Evolutionary conservation across 2,888 invertebrate species (phyloP), one percentile per base, ranked within the genome.

Genomic region (Nomada fabriciana): DNA sequence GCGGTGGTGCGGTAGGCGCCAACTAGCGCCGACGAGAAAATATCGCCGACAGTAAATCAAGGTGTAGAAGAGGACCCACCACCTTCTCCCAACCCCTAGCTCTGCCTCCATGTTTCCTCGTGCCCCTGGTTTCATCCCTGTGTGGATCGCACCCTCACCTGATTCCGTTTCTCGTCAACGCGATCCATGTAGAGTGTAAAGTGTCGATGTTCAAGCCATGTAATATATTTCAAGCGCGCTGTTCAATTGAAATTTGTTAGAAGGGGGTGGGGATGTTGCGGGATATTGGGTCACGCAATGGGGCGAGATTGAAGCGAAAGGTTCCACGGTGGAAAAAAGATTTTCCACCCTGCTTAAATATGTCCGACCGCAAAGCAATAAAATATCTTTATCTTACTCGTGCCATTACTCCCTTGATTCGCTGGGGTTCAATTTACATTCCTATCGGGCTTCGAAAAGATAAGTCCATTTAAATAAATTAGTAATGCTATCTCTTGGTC

Each of bases 391-490:
- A 94, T 94, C 94, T 93, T 90, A 89, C 89, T 91, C 91, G 90
- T 93, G 92, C 92, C 92, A 93, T 92, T 93, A 91, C 91, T 91
- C 91, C 91, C 91, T 93, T 92, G 92, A 93, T 93, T 93, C 91
- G 90, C 87, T 82, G 90, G 86, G 82, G 76, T 76, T 90, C 92
- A 93, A 94, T 94, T 94, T 93, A 93, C 94, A 94, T 94, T 92
- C 89, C 93, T 94, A 94, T 94, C 94, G 92, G 93, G 89, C 88
- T 92, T 93, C 92, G 90, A 90, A 89, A 92, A 93, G 94, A 94
- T 94, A 93, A 94, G 91, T 93, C 91, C 92, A 93, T 94, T 94
- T 93, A 93, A 94, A 94, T 94, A 93, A 94, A 94, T 94, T 94
- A 94, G 94, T 93, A 91, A 93, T 90, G 92, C 93, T 94, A 93